Evolutionary conservation across 2,113 vertebrate genomes (phyloP).

Genomic region (Antidorcas marsupialis): DNA sequence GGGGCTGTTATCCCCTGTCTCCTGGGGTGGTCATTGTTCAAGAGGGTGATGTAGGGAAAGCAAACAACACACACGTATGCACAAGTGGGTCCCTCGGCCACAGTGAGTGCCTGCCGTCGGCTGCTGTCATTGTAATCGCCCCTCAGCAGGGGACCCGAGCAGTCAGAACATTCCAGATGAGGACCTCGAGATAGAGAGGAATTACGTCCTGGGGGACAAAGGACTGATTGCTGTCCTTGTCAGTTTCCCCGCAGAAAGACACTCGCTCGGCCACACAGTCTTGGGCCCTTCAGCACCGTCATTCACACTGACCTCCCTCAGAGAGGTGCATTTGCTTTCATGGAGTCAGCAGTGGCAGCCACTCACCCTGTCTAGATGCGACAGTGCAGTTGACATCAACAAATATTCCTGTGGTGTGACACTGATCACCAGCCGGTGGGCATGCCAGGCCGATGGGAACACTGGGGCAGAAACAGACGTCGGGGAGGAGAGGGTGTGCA

Average conservation of each 20-base stretch:
- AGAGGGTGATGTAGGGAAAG: background rate
- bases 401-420: background rate
- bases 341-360: background rate
- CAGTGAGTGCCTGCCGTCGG: background rate
- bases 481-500: background rate
- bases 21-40: background rate
- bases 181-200: background rate
- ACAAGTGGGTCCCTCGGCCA: rapidly evolving
- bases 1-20: background rate
- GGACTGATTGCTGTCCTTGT: background rate
- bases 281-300: background rate
- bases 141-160: background rate
- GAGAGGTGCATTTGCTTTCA: slow-evolving; percentile 29
- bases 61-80: rapidly evolving
- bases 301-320: background rate
- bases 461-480: background rate
- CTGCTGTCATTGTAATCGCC: rapidly evolving
- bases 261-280: background rate
- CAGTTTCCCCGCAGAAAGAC: background rate
- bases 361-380: background rate
- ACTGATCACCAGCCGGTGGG: background rate
- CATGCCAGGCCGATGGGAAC: rapidly evolving
- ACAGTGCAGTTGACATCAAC: background rate
- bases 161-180: rapidly evolving
- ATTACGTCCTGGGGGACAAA: background rate